These are phyloP conservation scores for Bubo scandiacus DNA, from an alignment of 2,113 vertebrate species.

Conservation along the genomic window DNA sequence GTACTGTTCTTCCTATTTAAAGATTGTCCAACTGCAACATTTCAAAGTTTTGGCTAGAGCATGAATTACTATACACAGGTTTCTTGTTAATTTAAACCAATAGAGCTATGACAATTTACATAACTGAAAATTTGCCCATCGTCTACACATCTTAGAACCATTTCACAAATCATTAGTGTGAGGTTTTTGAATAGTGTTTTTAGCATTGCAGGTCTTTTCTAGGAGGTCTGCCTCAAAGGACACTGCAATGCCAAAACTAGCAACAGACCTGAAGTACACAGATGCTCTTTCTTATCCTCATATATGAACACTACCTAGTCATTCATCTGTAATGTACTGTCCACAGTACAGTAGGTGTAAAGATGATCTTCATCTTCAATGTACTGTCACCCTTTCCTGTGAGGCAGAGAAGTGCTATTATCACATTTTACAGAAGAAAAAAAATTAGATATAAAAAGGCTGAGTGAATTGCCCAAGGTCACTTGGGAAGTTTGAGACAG, in stretches of 20 bases:
- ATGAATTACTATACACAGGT: neutral
- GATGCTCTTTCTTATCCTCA: neutral
- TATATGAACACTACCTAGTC: neutral
- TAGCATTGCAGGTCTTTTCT: neutral
- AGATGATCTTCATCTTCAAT: neutral
- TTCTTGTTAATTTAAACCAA: neutral
- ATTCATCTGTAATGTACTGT: neutral
- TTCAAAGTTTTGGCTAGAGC: neutral
- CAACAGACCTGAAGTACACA: fast-evolving
- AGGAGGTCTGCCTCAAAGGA: neutral
- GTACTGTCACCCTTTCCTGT: neutral
- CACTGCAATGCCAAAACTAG: neutral
- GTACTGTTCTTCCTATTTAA: neutral
- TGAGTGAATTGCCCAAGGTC: neutral
- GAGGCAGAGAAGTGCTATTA: neutral
- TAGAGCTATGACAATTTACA: neutral
- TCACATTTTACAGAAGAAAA: neutral
- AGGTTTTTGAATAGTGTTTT: neutral
- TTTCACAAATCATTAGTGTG: neutral
- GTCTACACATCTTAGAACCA: neutral
- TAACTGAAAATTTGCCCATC: neutral
- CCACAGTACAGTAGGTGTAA: neutral
- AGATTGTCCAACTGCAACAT: neutral
- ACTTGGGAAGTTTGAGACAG: neutral
- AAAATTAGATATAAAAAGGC: neutral